phyloP scores from a whole-genome alignment of 2,888 invertebrate genomes.

The Chymomyza fuscimana region DNA sequence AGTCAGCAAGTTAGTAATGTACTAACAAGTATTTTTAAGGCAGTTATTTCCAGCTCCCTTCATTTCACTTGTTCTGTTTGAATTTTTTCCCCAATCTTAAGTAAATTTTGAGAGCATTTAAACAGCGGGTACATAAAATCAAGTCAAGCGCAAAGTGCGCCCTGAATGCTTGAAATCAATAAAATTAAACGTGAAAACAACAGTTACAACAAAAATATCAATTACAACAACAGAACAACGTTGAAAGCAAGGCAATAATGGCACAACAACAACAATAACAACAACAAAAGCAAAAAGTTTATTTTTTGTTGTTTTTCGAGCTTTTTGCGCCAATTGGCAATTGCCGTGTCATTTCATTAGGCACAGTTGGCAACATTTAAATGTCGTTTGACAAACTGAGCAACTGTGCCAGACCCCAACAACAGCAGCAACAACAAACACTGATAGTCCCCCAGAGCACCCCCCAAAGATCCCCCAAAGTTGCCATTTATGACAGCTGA shows the following conservation, averaged over 20 bases:
- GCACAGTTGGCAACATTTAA: slow-evolving; percentile 52
- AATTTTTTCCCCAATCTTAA: neutral
- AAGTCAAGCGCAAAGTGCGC: slow-evolving; percentile 56
- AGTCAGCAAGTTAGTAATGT: too few relatives aligned
- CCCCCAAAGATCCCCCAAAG: slow-evolving; percentile 3
- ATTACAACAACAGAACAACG: slow-evolving; percentile 32
- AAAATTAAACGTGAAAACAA: slow-evolving; percentile 48
- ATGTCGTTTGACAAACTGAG: slow-evolving; percentile 29
- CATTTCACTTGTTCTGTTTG: too few relatives aligned
- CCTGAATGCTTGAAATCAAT: slow-evolving; percentile 65
- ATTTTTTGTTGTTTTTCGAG: slow-evolving; percentile 11
- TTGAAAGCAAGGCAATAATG: slow-evolving; percentile 14
- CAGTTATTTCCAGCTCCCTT: too few relatives aligned
- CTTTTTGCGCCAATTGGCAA: slow-evolving; percentile 54
- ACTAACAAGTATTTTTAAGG: too few relatives aligned
- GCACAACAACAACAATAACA: slow-evolving; percentile 31
- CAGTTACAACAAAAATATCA: slow-evolving; percentile 23
- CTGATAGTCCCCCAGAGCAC: neutral
- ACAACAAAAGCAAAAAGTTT: slow-evolving; percentile 60
- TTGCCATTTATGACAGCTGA: slow-evolving; percentile 44
- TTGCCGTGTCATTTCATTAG: slow-evolving; percentile 55
- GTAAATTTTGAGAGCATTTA: neutral
- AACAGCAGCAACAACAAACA: neutral
- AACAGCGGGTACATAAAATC: slow-evolving; percentile 3
- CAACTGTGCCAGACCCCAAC: neutral